A percentile compares a stretch with the other conserved stretches of the same genome.
Evolutionary conservation across 2,797 vertebrate genomes (phyloP).

Genomic region (Nannoperca obscura): DNA sequence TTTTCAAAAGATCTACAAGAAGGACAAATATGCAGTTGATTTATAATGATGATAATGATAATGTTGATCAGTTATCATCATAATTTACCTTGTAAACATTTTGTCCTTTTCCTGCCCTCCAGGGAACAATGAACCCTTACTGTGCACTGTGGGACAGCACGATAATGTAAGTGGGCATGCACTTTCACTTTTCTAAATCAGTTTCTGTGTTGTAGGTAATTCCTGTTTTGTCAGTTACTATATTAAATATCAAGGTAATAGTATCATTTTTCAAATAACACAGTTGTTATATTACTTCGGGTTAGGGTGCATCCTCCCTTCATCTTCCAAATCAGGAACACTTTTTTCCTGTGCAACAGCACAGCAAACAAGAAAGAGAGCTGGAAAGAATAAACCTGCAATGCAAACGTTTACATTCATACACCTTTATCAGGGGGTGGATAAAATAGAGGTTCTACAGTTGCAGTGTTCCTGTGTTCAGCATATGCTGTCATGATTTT

Average conservation of each 20-base stretch:
- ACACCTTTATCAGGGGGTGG: neutral
- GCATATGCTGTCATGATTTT: conserved; percentile 29
- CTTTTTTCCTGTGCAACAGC: neutral
- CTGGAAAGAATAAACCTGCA: neutral
- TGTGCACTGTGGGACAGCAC: conserved; percentile 97
- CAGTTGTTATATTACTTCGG: neutral
- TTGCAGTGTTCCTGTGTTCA: conserved; percentile 16
- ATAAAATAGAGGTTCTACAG: neutral
- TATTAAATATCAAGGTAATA: neutral
- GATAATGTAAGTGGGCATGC: conserved; percentile 91
- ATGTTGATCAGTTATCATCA: conserved; percentile 41
- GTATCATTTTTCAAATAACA: neutral
- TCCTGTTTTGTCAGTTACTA: neutral
- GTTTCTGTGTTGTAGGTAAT: conserved; percentile 11
- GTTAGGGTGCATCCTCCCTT: neutral
- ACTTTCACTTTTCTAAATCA: neutral
- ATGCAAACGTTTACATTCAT: neutral
- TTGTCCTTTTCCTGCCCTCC: conserved; percentile 75
- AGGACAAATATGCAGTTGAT: conserved; percentile 49
- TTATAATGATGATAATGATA: conserved; percentile 45
- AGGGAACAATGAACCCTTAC: conserved; percentile 97
- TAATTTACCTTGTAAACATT: conserved; percentile 50
- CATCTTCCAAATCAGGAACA: conserved; percentile 5
- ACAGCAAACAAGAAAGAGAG: conserved; percentile 4
- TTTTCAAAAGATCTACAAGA: conserved; percentile 29